Evolutionary conservation across 2,113 vertebrate genomes (phyloP).

Genomic region (Glareola pratincola): DNA sequence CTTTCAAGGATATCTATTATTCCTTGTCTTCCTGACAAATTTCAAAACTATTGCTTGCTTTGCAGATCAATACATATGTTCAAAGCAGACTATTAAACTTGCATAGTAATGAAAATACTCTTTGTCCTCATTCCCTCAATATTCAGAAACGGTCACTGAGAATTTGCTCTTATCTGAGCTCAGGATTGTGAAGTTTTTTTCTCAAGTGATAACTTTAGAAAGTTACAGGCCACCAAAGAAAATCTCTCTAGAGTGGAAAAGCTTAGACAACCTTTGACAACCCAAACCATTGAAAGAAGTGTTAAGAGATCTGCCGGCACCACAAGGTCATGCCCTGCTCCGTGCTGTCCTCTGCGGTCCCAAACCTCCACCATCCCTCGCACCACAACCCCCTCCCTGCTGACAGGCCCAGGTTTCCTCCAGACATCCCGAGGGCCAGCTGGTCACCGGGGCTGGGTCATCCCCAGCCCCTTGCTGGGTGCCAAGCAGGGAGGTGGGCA

Average conservation of each 20-base stretch:
- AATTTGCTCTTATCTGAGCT: not conserved
- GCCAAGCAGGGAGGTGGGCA: fast-evolving
- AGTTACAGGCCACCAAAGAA: not conserved
- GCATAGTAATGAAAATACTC: not conserved
- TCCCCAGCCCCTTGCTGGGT: not conserved
- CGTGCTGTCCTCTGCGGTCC: not conserved
- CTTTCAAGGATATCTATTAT: not conserved
- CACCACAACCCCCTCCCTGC: not conserved
- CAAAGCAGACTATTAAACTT: not conserved
- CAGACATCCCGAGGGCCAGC: too few species aligned
- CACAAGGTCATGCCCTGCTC: not conserved
- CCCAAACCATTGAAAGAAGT: not conserved
- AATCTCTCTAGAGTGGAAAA: not conserved
- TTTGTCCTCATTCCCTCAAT: not conserved
- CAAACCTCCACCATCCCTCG: fast-evolving
- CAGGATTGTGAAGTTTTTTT: not conserved
- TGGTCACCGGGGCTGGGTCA: not conserved
- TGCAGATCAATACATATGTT: not conserved
- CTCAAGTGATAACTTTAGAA: not conserved
- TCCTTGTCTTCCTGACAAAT: not conserved
- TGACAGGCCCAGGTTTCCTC: not conserved
- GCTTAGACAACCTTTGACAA: not conserved
- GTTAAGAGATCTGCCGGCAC: not conserved
- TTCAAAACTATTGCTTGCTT: not conserved
- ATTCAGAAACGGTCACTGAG: not conserved